A percentile compares a stretch with the other conserved stretches of the same genome.
These are phyloP conservation scores for Eulithis prunata DNA, from an alignment of 2,888 invertebrate species.

Conservation along the genomic window DNA sequence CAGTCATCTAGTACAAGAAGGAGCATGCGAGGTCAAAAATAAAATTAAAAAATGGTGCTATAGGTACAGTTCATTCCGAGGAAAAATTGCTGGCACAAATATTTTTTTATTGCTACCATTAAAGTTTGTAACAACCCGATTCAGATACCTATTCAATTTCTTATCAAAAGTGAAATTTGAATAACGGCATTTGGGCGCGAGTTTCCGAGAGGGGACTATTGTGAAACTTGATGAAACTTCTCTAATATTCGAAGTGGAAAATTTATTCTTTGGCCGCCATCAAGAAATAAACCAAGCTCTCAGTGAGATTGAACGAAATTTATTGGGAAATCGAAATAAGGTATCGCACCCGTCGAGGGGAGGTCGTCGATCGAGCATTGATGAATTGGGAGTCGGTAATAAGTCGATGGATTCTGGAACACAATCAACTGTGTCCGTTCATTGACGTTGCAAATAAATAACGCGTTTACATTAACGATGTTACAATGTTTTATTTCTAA, in stretches of 20 bases:
- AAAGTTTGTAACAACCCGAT: conserved; percentile 64
- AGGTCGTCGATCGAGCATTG: conserved; percentile 57
- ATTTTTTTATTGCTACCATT: conserved; percentile 58
- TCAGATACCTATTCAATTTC: conserved; percentile 72
- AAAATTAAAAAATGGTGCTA: not conserved
- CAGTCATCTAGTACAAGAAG: too few species aligned
- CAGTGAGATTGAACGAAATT: conserved; percentile 67
- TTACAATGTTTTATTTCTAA: not conserved
- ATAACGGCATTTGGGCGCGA: conserved; percentile 70
- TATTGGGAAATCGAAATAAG: conserved; percentile 65
- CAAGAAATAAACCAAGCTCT: conserved; percentile 67
- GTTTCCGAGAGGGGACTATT: conserved; percentile 72
- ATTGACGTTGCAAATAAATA: conserved; percentile 33
- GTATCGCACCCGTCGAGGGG: conserved; percentile 49
- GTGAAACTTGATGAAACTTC: conserved; percentile 72
- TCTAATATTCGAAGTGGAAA: conserved; percentile 74
- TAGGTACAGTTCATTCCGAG: conserved; percentile 24
- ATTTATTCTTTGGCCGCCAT: conserved; percentile 72
- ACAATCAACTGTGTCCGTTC: conserved; percentile 39
- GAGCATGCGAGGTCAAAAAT: too few species aligned
- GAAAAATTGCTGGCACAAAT: conserved; percentile 39
- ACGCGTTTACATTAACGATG: conserved; percentile 25
- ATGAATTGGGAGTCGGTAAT: conserved; percentile 50
- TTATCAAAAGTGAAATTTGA: conserved; percentile 77
- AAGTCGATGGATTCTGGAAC: conserved; percentile 41